Conservation (phyloP, 2,888 invertebrate genomes). For the Strigamia crassipes region DNA sequence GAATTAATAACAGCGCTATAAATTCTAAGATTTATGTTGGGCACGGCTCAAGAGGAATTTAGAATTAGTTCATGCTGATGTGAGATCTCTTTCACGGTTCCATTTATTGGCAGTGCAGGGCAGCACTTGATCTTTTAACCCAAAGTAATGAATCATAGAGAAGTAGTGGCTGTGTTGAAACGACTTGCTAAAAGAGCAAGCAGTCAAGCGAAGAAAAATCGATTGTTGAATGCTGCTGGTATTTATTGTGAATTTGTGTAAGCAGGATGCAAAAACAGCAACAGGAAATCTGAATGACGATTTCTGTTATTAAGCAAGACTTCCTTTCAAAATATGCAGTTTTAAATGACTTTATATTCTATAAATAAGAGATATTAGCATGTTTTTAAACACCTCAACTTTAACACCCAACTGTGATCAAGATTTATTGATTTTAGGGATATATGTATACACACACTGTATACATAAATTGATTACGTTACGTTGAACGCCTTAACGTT, state of each 20-base stretch:
- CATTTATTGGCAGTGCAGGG: slow-evolving; percentile 26
- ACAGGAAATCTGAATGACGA: background rate
- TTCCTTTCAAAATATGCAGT: background rate
- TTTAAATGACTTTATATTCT: background rate
- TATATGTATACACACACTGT: background rate
- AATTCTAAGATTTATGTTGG: slow-evolving; percentile 5
- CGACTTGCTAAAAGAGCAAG: slow-evolving; percentile 40
- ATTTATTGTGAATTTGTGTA: slow-evolving; percentile 25
- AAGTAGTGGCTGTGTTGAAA: slow-evolving; percentile 16
- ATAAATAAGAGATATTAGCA: background rate
- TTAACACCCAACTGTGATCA: background rate
- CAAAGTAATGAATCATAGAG: slow-evolving; percentile 19
- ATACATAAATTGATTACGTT: slow-evolving; percentile 1
- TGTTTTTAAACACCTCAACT: background rate
- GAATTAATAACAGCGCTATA: background rate
- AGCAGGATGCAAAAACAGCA: slow-evolving; percentile 7
- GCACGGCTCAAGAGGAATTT: background rate
- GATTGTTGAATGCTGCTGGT: slow-evolving; percentile 24
- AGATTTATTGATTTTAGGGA: background rate
- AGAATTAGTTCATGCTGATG: slow-evolving; percentile 23
- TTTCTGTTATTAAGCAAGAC: background rate
- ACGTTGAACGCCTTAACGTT: background rate
- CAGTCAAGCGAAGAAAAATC: background rate
- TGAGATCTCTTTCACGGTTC: slow-evolving; percentile 10
- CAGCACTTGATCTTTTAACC: slow-evolving; percentile 38